Percentiles rank a stretch among this genome's conserved stretches.
Evolutionary conservation across 2,888 invertebrate species (phyloP).

Genomic region (Heteromurus nitidus): DNA sequence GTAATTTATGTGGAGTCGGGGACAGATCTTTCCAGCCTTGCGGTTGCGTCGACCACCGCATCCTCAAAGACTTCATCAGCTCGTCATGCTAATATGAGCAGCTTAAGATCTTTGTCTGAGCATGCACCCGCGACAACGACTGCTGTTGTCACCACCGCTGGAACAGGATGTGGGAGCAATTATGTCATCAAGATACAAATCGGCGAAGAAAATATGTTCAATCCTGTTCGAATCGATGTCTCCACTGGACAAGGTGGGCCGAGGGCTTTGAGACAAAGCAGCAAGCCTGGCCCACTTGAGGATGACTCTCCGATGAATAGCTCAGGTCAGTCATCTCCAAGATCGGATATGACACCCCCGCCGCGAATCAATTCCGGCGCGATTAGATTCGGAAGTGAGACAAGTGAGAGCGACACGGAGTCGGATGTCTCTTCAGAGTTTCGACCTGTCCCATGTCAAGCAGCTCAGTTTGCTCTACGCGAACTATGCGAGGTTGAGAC

Average conservation of each 20-base stretch:
- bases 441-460: constrained; percentile 67
- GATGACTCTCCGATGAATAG: constrained; percentile 69
- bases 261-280: constrained; percentile 27
- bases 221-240: constrained; percentile 73
- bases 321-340: constrained; percentile 72
- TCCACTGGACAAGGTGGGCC: constrained; percentile 54
- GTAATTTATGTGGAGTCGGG: constrained; percentile 73
- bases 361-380: constrained; percentile 69
- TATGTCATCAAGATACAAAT: constrained; percentile 73
- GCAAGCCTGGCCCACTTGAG: constrained; percentile 11
- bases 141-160: constrained; percentile 48
- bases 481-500: constrained; percentile 71
- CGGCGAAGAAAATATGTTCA: constrained; percentile 72
- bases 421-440: constrained; percentile 72
- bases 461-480: constrained; percentile 72
- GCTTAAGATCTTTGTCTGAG: constrained; percentile 35
- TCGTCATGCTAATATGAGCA: constrained; percentile 31
- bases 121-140: constrained; percentile 51
- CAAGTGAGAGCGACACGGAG: constrained; percentile 73
- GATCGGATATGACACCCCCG: constrained; percentile 73
- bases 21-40: constrained; percentile 64
- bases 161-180: constrained; percentile 64
- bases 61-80: constrained; percentile 12
- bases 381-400: constrained; percentile 72
- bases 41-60: constrained; percentile 39